Conservation (phyloP, 2,113 vertebrate species). For the Callaeas wilsoni region DNA sequence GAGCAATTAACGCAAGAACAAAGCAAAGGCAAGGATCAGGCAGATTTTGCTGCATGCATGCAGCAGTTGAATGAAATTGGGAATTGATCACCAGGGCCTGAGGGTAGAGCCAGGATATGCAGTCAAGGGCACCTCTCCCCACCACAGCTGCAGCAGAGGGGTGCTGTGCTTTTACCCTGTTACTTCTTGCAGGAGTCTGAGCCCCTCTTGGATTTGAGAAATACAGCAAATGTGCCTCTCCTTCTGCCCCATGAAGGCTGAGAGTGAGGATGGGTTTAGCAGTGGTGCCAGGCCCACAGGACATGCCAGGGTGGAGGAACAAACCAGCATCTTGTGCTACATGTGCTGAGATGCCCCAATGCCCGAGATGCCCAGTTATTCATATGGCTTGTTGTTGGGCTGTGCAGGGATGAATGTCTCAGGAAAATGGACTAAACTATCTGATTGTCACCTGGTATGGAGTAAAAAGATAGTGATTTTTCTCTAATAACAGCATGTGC, state of each 20-base stretch:
- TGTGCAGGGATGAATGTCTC: neutral
- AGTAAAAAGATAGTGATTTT: neutral
- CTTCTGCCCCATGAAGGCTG: neutral
- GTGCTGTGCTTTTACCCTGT: neutral
- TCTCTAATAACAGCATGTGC: neutral
- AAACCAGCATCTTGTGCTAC: neutral
- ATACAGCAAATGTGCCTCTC: neutral
- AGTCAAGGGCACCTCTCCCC: neutral
- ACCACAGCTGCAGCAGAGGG: neutral
- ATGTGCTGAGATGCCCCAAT: no score
- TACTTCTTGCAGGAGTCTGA: neutral
- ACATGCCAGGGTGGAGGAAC: neutral
- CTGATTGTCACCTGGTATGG: neutral
- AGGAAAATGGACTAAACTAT: neutral
- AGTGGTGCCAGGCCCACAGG: neutral
- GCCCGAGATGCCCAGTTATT: accelerated
- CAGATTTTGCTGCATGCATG: neutral
- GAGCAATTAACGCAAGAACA: neutral
- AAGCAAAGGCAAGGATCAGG: neutral
- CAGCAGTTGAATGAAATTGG: neutral
- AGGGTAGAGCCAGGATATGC: neutral
- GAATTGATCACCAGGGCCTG: neutral
- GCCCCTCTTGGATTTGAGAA: neutral
- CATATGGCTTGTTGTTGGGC: neutral
- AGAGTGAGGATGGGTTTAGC: neutral